Conservation (phyloP, 2,797 vertebrate species). For the Xenops minutus region DNA sequence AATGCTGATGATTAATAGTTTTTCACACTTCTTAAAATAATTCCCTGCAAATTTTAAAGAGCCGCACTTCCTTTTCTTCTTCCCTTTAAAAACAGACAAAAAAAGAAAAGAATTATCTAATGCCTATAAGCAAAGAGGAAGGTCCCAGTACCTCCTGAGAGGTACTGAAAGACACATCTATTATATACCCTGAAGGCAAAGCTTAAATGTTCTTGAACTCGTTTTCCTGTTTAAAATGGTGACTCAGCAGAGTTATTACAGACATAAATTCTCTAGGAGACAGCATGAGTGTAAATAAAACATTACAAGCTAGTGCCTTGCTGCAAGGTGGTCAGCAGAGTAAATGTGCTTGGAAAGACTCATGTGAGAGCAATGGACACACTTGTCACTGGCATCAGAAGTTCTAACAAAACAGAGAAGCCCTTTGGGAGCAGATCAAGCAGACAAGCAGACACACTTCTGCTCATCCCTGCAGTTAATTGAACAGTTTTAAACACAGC, state of each 20-base stretch:
- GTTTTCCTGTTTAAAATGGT: background rate
- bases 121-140: background rate
- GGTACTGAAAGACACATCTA: background rate
- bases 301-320: background rate
- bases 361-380: background rate
- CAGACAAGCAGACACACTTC: background rate
- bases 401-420: background rate
- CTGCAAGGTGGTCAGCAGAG: background rate
- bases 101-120: background rate
- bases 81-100: background rate
- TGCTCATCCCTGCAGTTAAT: background rate
- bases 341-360: background rate
- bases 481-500: conserved; percentile 9
- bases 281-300: background rate
- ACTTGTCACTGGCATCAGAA: background rate
- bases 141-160: background rate
- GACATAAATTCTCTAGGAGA: background rate
- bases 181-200: background rate
- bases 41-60: background rate
- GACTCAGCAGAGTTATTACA: background rate
- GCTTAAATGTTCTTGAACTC: background rate
- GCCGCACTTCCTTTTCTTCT: background rate
- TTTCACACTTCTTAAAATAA: background rate
- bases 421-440: background rate
- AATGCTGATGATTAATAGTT: background rate